Conservation (phyloP, 2,113 vertebrate species). For the Macaca mulatta region DNA sequence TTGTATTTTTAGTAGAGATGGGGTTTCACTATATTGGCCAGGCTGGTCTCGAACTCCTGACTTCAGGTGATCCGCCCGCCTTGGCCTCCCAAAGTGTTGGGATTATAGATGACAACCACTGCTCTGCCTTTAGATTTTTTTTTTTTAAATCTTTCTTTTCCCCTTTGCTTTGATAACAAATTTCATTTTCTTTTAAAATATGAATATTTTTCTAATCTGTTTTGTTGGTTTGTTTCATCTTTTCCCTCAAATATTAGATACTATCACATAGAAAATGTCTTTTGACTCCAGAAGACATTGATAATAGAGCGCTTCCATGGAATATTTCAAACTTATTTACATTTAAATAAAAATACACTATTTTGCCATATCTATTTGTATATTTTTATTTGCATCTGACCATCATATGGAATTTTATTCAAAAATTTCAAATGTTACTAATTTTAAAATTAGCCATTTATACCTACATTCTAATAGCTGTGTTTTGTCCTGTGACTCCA, state of each 20-base stretch:
- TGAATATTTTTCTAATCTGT: not conserved
- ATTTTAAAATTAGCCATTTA: not conserved
- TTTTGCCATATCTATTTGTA: not conserved
- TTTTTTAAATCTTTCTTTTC: not conserved
- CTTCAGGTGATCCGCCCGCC: too few species aligned
- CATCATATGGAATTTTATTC: not conserved
- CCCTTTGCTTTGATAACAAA: not conserved
- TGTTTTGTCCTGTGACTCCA: not conserved
- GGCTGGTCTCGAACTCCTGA: too few species aligned
- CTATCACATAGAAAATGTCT: not conserved
- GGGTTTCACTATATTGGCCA: too few species aligned
- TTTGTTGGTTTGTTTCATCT: not conserved
- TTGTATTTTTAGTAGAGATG: too few species aligned
- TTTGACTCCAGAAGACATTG: not conserved
- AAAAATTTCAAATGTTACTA: not conserved
- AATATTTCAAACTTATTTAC: not conserved
- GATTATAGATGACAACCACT: too few species aligned
- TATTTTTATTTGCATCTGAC: not conserved
- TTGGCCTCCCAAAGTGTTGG: too few species aligned
- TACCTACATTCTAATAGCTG: not conserved
- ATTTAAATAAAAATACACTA: not conserved
- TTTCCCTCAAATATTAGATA: not conserved
- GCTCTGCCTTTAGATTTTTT: not conserved
- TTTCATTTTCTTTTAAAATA: conserved; percentile 3
- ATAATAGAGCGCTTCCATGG: not conserved